Base-by-base conservation (phyloP, 2,113 vertebrate species). In the Catharus minimus region DNA sequence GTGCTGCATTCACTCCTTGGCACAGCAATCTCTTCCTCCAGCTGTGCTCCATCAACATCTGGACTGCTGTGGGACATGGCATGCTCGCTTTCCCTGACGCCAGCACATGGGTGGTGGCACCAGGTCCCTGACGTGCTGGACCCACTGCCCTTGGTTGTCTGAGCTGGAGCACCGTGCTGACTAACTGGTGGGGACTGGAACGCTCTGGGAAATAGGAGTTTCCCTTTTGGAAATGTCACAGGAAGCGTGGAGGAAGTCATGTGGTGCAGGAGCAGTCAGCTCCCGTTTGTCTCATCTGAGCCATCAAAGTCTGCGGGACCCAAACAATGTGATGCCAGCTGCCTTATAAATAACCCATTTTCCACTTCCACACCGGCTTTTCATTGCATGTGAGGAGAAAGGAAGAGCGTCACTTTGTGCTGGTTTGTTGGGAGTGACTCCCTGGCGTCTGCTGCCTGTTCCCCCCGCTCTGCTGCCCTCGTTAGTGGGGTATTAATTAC, bases 141-240 rank as follows among this genome's bases (percentile, higher is more conserved):
- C 56, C 43, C 0, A 1, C 46, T 82, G 43, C 60, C 46, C 53
- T 56, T n/a, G 2, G 21, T 85, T 60, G 23, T 26, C 38, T 28
- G 83, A 43, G 86, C 15, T 14, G 1, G 18, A 62, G 77, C 73
- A 26, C 53, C 0, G 0, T 5, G 5, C 66, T 9, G 4, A 53
- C 15, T 46, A 16, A 65, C 22, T 50, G 50, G 10, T 39, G 78
- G 72, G 49, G 58, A 33, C 47, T 72, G 93, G 74, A 93, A 65
- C 73, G 83, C 88, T 87, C 33, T 81, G 92, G 80, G 77, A 95
- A 93, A 82, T 90, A 94, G 94, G 95, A 95, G 93, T 95, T 95
- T 96, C 93, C 95, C 88, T 75, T 50, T 61, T 92, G 95, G 92
- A 93, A 95, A 92, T 90, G 87, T 87, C 89, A 55, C 69, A 88